Percentiles rank a stretch among this genome's conserved stretches.
These are phyloP conservation scores for Bufo gargarizans DNA, from an alignment of 2,113 vertebrate species.

Conservation along the genomic window DNA sequence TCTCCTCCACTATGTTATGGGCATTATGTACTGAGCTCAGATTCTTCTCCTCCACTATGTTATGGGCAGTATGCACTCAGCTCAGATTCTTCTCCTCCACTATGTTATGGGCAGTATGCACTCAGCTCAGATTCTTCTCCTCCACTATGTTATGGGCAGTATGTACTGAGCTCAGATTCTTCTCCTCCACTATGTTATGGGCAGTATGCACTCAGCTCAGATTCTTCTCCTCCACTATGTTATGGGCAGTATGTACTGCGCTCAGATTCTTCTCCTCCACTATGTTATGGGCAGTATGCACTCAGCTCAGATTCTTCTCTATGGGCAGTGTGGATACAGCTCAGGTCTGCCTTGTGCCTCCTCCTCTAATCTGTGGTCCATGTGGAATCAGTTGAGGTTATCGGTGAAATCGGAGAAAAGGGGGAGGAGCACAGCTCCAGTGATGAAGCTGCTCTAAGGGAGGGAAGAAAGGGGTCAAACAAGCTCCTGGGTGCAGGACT, in stretches of 20 bases:
- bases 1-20: no score
- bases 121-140: neutral
- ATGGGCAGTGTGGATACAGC: neutral
- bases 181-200: neutral
- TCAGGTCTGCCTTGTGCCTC: neutral
- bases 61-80: no score
- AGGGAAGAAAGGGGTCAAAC: neutral
- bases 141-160: neutral
- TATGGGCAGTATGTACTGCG: neutral
- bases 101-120: neutral
- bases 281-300: neutral
- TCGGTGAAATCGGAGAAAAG: no score
- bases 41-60: neutral
- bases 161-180: neutral
- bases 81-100: neutral
- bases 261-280: neutral
- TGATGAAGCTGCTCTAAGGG: neutral
- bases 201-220: neutral
- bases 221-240: neutral
- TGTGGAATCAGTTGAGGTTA: neutral
- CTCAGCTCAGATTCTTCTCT: neutral
- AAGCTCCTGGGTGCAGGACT: no score
- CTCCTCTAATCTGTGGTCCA: neutral
- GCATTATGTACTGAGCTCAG: neutral
- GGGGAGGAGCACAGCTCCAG: neutral